phyloP scores from a whole-genome alignment of 2,113 vertebrate species.

The Capreolus pygargus region DNA sequence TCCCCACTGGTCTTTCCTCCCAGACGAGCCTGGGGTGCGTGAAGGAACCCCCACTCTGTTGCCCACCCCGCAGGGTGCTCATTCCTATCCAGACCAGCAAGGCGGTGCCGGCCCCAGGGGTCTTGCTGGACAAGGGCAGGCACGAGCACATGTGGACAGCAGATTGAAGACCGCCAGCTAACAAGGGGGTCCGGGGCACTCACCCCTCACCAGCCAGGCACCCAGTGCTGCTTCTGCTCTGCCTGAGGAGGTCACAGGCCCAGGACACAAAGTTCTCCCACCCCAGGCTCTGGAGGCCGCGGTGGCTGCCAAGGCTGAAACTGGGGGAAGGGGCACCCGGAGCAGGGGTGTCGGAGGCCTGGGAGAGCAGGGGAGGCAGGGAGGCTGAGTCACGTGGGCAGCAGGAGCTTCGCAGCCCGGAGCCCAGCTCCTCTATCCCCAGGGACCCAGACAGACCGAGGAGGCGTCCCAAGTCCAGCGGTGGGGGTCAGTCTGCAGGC shows the following conservation, averaged over 20 bases:
- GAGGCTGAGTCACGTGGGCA: not conserved
- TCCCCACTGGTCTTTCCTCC: not conserved
- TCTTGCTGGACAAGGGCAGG: not conserved
- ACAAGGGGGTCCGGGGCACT: not conserved
- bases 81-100: not conserved
- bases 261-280: conserved; percentile 27
- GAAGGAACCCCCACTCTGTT: not conserved
- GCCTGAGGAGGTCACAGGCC: not conserved
- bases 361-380: not conserved
- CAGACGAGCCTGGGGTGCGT: not conserved
- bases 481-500: not conserved
- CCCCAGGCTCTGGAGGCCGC: not conserved
- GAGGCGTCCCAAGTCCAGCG: not conserved
- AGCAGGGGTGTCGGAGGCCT: not conserved
- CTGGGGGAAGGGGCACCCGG: not conserved
- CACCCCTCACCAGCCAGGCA: not conserved
- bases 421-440: not conserved
- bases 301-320: conserved; percentile 18
- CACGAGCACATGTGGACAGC: rapidly evolving
- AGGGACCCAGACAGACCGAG: not conserved
- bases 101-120: rapidly evolving
- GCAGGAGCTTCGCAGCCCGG: not conserved
- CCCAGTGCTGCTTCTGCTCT: not conserved
- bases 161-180: not conserved
- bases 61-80: too few relatives aligned